These are phyloP conservation scores for Perizoma affinitatum DNA, from an alignment of 2,888 invertebrate species.

Conservation along the genomic window DNA sequence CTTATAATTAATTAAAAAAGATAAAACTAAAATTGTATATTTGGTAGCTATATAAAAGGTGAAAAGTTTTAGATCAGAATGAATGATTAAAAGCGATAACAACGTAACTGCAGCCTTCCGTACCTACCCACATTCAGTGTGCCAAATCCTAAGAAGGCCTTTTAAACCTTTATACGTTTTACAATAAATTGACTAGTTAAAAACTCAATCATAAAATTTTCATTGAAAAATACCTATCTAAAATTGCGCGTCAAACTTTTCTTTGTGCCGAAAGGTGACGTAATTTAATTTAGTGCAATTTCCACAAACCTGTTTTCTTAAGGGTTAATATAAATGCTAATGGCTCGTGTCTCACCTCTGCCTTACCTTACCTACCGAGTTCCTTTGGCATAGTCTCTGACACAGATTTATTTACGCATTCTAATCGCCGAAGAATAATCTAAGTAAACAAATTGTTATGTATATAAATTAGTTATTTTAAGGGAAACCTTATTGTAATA, in stretches of 20 bases:
- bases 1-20: too few relatives aligned
- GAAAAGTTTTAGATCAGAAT: too few relatives aligned
- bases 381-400: constrained; percentile 24
- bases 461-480: constrained; percentile 5
- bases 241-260: constrained; percentile 7
- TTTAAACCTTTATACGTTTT: too few relatives aligned
- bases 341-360: constrained; percentile 49
- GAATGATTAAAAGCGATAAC: too few relatives aligned
- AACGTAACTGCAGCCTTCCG: too few relatives aligned
- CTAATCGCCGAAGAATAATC: constrained; percentile 20
- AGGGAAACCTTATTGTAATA: neutral
- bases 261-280: constrained; percentile 44
- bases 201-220: too few relatives aligned
- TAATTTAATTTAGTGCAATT: constrained; percentile 65
- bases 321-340: constrained; percentile 79
- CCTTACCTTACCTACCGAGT: constrained; percentile 33
- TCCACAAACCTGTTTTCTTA: constrained; percentile 64
- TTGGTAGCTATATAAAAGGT: too few relatives aligned
- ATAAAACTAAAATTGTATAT: too few relatives aligned
- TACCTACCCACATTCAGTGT: too few relatives aligned
- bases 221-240: neutral
- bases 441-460: constrained; percentile 17
- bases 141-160: too few relatives aligned
- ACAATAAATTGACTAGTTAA: too few relatives aligned
- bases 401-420: constrained; percentile 35